Evolutionary conservation across 2,113 vertebrate genomes (phyloP), one percentile per base, ranked within the genome.

Genomic region (Pampusana beccarii): DNA sequence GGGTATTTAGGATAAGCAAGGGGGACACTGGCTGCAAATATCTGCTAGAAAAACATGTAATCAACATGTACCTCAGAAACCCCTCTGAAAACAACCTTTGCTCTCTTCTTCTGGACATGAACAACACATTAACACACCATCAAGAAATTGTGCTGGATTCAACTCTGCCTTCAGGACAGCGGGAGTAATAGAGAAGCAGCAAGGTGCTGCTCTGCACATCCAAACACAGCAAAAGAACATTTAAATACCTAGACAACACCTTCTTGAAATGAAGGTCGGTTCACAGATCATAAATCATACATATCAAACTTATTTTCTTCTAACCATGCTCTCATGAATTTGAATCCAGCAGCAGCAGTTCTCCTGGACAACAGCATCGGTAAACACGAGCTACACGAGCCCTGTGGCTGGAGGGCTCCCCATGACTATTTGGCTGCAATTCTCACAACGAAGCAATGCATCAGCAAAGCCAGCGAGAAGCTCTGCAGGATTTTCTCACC

Each of bases 161-260:
- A 69, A 31, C 24, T 77, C 61, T 72, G 36, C 44, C 66, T 61
- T 80, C 44, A 26, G 61, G 58, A 25, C 31, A 89, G 54, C 54
- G 40, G 33, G 17, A 44, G 58, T 26, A 44, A 23, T 0, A 74
- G 15, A n/a, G 44, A 53, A 77, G 11, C 40, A 90, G 64, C 56
- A 79, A 57, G 25, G 16, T 36, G 3, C 29, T 29, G n/a, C 28
- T 51, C 48, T 71, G 44, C 28, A 61, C 1, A 2, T 44, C 31
- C 34, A 75, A 69, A 69, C 16, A 33, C 0, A 0, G 20, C 15
- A 24, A 40, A 75, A 40, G 14, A 69, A 6, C 31, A 65, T 54
- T 40, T 40, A 80, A 81, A 79, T 54, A 72, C 26, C 53, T 65
- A 50, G 44, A 31, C 14, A 67, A 9, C 14, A 89, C 12, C 4